phyloP scores from a whole-genome alignment of 2,113 vertebrate species.

The Corydoras sp. region DNA sequence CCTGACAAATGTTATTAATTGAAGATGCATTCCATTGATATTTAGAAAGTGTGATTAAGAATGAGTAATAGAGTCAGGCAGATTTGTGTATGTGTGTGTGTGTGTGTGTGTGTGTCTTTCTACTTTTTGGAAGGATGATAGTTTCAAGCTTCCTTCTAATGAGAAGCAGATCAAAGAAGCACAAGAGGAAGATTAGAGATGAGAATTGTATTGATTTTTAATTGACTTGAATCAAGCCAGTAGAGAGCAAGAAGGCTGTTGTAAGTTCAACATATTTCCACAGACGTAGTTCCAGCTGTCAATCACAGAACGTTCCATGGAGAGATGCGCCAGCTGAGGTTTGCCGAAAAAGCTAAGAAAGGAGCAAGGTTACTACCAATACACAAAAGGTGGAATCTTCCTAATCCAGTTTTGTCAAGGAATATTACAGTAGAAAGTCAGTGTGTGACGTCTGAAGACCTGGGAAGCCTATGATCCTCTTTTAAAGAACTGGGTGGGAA shows the following conservation, averaged over 20 bases:
- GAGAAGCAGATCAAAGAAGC: conserved; percentile 47
- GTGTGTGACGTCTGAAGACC: conserved; percentile 14
- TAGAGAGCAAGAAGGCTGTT: conserved; percentile 12
- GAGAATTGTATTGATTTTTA: conserved; percentile 54
- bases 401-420: neutral
- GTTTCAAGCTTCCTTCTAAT: conserved; percentile 43
- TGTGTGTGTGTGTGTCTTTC: conserved; percentile 10
- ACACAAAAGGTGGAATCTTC: too few species aligned
- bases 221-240: conserved; percentile 45
- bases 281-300: conserved; percentile 44
- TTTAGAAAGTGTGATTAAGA: neutral
- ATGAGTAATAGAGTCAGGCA: neutral
- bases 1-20: too few species aligned
- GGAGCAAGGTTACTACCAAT: neutral
- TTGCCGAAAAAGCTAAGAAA: conserved; percentile 19
- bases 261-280: too few species aligned
- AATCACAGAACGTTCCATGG: conserved; percentile 31
- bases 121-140: conserved; percentile 15
- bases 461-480: conserved; percentile 2
- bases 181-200: conserved; percentile 48
- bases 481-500: conserved; percentile 17
- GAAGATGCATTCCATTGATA: neutral
- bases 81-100: conserved; percentile 8
- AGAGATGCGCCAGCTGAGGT: neutral
- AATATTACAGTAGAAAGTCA: neutral